Evolutionary conservation across 92 coral and sea anemone species (phyloP).

Genomic region (Plumapathes pennacea): DNA sequence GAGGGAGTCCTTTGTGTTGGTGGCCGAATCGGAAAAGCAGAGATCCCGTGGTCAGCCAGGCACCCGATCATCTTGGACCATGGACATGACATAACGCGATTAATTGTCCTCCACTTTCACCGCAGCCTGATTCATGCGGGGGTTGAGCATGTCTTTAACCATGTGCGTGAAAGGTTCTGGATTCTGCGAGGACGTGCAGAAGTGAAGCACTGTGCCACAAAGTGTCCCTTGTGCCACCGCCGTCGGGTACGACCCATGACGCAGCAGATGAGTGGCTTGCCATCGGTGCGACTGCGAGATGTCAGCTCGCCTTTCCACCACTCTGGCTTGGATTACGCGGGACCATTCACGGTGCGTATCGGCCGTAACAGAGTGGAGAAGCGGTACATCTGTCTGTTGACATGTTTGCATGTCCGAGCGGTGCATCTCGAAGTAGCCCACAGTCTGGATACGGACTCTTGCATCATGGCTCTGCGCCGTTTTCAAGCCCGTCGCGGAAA

Average conservation of each 20-base stretch:
- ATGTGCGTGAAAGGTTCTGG: constrained; percentile 39
- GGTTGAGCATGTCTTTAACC: constrained; percentile 41
- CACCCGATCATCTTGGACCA: constrained; percentile 44
- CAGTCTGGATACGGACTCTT: constrained; percentile 43
- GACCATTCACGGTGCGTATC: constrained; percentile 39
- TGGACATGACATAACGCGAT: constrained; percentile 16
- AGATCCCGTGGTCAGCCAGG: constrained; percentile 19
- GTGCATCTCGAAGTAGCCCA: constrained; percentile 45
- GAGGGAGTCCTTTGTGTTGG: constrained; percentile 36
- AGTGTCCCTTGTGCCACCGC: constrained; percentile 38
- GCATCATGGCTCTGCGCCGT: constrained; percentile 40
- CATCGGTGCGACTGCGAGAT: constrained; percentile 23
- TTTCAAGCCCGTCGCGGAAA: constrained; percentile 50
- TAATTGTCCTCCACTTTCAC: constrained; percentile 29
- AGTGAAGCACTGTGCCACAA: constrained; percentile 34
- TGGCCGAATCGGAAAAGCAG: constrained; percentile 38
- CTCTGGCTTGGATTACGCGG: constrained; percentile 47
- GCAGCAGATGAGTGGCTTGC: constrained; percentile 43
- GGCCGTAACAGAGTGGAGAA: constrained; percentile 53
- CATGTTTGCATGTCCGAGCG: constrained; percentile 47
- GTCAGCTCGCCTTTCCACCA: constrained; percentile 34
- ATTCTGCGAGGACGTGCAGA: constrained; percentile 34
- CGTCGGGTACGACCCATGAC: constrained; percentile 29
- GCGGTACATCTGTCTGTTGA: constrained; percentile 43
- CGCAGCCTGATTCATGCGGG: constrained; percentile 37